phyloP scores from a whole-genome alignment of 2,113 vertebrate species.

The Erythrolamprus reginae region DNA sequence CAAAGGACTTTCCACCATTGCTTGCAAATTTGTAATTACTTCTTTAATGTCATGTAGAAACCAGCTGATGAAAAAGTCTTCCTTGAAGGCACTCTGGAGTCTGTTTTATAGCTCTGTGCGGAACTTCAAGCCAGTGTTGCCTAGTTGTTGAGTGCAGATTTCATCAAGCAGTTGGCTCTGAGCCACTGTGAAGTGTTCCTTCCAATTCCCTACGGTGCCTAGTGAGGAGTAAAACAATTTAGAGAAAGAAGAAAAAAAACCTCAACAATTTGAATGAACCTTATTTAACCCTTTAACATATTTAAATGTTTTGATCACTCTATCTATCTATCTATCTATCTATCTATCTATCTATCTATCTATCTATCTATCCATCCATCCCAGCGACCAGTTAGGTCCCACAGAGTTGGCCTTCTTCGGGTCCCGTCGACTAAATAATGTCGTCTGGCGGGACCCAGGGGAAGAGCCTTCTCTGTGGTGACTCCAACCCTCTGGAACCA shows the following conservation, averaged over 20 bases:
- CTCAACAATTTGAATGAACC: neutral
- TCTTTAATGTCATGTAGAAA: neutral
- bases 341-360: no score
- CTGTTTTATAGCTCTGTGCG: conserved; percentile 23
- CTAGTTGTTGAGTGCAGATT: conserved; percentile 24
- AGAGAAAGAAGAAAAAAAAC: neutral
- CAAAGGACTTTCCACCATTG: neutral
- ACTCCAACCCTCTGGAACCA: no score
- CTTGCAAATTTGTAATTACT: neutral
- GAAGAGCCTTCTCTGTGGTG: no score
- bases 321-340: no score
- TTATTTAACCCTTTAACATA: no score
- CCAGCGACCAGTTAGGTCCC: no score
- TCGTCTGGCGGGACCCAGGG: no score
- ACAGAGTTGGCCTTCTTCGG: no score
- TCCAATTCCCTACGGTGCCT: conserved; percentile 49
- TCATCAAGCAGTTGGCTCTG: conserved; percentile 36
- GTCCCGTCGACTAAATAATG: no score
- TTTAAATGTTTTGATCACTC: no score
- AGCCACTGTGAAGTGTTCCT: conserved; percentile 44
- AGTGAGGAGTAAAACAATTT: neutral
- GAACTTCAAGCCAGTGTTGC: conserved; percentile 28
- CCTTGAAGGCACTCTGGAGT: neutral
- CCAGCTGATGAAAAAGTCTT: neutral
- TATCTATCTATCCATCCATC: no score